Evolutionary conservation across 92 coral and sea anemone species (phyloP).

Genomic region (Umimayanthus kanabou): DNA sequence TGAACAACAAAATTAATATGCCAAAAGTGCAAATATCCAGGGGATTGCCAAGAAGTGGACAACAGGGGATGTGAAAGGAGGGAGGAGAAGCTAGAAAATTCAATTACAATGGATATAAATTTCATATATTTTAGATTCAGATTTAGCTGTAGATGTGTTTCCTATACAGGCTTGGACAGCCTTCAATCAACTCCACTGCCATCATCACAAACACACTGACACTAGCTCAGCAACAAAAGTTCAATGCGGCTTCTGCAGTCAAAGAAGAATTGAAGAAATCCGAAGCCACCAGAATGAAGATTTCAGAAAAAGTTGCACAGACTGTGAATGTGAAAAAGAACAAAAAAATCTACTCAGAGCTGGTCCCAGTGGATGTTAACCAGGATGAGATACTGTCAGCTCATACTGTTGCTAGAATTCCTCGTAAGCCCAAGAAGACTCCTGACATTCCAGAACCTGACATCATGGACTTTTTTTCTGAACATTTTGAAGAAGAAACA

Average conservation of each 20-base stretch:
- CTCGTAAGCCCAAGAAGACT: slow-evolving; percentile 48
- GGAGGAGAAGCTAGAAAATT: not conserved
- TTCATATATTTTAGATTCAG: not conserved
- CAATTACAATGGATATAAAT: not conserved
- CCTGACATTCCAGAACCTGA: slow-evolving; percentile 73
- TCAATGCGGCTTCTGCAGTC: slow-evolving; percentile 76
- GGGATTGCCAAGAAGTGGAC: too few relatives aligned
- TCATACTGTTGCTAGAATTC: slow-evolving; percentile 32
- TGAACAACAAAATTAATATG: too few relatives aligned
- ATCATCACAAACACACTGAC: slow-evolving; percentile 66
- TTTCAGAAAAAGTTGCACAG: slow-evolving; percentile 85
- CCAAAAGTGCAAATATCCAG: too few relatives aligned
- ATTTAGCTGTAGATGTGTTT: not conserved
- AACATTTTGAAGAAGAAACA: slow-evolving; percentile 80
- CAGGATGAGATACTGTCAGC: slow-evolving; percentile 68
- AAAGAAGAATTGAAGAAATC: slow-evolving; percentile 86
- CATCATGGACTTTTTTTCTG: slow-evolving; percentile 86
- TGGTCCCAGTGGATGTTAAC: slow-evolving; percentile 84
- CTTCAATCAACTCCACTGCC: slow-evolving; percentile 82
- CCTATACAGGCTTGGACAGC: slow-evolving; percentile 64
- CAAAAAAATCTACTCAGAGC: slow-evolving; percentile 66
- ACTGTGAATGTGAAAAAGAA: slow-evolving; percentile 85
- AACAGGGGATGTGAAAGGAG: too few relatives aligned
- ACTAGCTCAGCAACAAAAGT: slow-evolving; percentile 71
- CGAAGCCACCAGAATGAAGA: slow-evolving; percentile 69